Evolutionary conservation across 2,888 invertebrate genomes (phyloP).

Genomic region (Dynastes tityus): DNA sequence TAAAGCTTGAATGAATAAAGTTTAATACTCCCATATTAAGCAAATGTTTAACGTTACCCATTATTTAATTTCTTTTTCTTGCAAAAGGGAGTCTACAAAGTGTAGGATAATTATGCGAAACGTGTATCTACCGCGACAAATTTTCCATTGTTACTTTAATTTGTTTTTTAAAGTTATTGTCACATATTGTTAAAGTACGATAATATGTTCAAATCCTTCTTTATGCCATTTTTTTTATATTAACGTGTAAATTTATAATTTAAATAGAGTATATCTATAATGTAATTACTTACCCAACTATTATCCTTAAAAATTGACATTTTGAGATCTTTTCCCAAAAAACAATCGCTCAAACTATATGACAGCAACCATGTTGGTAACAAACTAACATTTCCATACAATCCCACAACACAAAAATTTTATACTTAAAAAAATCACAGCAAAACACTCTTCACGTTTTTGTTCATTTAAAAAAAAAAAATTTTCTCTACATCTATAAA

Average conservation of each 20-base stretch:
- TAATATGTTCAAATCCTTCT: too few relatives aligned
- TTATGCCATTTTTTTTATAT: too few relatives aligned
- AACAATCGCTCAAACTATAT: conserved; percentile 17
- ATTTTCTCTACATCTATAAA: conserved; percentile 2
- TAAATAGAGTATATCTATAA: not conserved
- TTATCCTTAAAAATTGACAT: conserved; percentile 76
- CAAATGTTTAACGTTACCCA: too few relatives aligned
- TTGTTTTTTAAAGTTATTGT: too few relatives aligned
- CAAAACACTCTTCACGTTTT: conserved; percentile 8
- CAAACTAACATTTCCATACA: conserved; percentile 1
- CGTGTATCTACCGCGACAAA: too few relatives aligned
- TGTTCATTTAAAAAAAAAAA: conserved; percentile 4
- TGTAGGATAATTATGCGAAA: too few relatives aligned
- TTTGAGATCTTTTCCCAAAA: not conserved
- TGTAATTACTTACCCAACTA: conserved; percentile 72
- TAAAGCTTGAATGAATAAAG: too few relatives aligned
- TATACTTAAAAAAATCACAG: conserved; percentile 13
- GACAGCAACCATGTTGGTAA: not conserved
- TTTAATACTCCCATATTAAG: too few relatives aligned
- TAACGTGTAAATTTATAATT: not conserved
- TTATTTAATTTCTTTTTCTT: too few relatives aligned
- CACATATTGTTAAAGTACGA: too few relatives aligned
- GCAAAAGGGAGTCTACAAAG: too few relatives aligned
- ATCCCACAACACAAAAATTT: conserved; percentile 7
- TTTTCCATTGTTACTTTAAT: too few relatives aligned